These are phyloP conservation scores for Stegodyphus dumicola DNA, from an alignment of 1,140 invertebrate genomes.

Conservation along the genomic window DNA sequence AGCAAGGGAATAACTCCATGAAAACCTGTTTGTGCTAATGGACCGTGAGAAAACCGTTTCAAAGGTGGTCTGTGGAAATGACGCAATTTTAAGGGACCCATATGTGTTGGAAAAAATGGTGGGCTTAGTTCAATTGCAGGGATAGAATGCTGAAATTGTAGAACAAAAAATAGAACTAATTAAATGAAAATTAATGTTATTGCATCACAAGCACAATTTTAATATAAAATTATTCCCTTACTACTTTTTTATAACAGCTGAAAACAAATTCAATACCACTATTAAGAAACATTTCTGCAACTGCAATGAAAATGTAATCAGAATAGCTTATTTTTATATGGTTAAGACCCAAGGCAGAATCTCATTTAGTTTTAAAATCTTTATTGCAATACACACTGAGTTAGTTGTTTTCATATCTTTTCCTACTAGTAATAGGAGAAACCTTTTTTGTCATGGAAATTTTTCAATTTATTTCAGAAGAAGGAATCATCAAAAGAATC, in stretches of 20 bases:
- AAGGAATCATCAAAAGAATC: too few relatives aligned
- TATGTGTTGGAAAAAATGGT: constrained; percentile 95
- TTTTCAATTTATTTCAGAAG: too few relatives aligned
- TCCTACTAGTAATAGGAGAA: too few relatives aligned
- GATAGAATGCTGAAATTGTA: constrained; percentile 89
- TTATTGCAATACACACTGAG: too few relatives aligned
- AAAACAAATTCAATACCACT: too few relatives aligned
- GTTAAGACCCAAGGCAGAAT: background rate
- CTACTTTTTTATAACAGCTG: too few relatives aligned
- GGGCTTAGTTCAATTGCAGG: constrained; percentile 93
- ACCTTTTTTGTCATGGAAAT: too few relatives aligned
- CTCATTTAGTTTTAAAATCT: background rate
- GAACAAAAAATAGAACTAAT: constrained; percentile 69
- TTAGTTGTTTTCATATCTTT: too few relatives aligned
- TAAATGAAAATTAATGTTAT: background rate
- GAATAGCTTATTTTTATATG: background rate
- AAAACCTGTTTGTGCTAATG: constrained; percentile 76
- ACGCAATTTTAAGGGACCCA: constrained; percentile 84
- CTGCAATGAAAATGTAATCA: too few relatives aligned
- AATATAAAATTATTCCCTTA: background rate
- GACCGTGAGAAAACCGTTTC: constrained; percentile 87
- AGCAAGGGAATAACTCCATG: constrained; percentile 84
- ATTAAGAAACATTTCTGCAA: too few relatives aligned
- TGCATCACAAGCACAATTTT: background rate
- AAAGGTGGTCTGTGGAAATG: constrained; percentile 94